Conservation (phyloP, 2,888 invertebrate genomes). For the Andrena fulva region DNA sequence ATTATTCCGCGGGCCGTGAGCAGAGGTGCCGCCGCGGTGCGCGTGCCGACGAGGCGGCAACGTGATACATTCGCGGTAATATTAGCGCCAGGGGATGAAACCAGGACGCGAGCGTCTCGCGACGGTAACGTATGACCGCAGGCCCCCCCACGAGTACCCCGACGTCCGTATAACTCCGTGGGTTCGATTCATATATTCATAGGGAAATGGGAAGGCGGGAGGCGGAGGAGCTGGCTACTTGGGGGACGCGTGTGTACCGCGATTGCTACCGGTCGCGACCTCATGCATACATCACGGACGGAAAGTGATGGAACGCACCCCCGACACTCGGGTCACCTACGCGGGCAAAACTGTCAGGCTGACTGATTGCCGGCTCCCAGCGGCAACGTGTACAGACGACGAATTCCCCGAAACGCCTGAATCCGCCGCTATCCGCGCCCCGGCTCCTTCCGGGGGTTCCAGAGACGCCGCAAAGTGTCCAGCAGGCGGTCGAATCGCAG, state of each 20-base stretch:
- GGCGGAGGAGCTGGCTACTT: conserved; percentile 66
- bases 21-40: conserved; percentile 2
- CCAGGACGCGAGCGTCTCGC: conserved; percentile 70
- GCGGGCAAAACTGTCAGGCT: conserved; percentile 76
- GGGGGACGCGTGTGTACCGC: conserved; percentile 75
- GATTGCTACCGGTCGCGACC: conserved; percentile 83
- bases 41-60: background rate
- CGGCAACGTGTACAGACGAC: conserved; percentile 57
- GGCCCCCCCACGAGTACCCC: conserved; percentile 63
- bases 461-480: conserved; percentile 35
- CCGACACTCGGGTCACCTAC: conserved; percentile 78
- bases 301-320: conserved; percentile 83
- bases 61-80: conserved; percentile 65
- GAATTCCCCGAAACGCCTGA: conserved; percentile 52
- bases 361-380: conserved; percentile 83
- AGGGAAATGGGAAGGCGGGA: conserved; percentile 65
- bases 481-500: conserved; percentile 36
- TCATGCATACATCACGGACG: conserved; percentile 82
- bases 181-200: conserved; percentile 84
- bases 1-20: conserved; percentile 24
- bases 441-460: conserved; percentile 33
- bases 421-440: conserved; percentile 33
- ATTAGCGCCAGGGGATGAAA: conserved; percentile 70
- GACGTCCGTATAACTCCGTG: conserved; percentile 67
- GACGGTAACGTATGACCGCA: conserved; percentile 76